A percentile compares a stretch with the other conserved stretches of the same genome.
phyloP scores from a whole-genome alignment of 2,797 vertebrate genomes.

The Hydrolagus colliei region DNA sequence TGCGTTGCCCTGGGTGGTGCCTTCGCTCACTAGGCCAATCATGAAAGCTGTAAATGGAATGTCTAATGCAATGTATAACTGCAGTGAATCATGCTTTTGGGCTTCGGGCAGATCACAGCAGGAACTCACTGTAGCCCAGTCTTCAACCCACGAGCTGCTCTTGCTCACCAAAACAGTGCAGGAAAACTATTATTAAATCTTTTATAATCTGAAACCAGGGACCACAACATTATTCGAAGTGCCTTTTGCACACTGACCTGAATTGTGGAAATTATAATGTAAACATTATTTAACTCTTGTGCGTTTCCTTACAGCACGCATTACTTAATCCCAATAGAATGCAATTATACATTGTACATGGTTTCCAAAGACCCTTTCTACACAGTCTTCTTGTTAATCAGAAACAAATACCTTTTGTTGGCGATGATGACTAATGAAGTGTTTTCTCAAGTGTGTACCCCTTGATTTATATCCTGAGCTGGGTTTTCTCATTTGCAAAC shows the following conservation, averaged over 20 bases:
- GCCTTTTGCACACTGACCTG: not conserved
- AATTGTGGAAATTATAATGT: not conserved
- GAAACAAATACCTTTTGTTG: conserved; percentile 27
- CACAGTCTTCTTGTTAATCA: conserved; percentile 26
- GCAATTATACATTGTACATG: not conserved
- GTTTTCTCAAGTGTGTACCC: conserved; percentile 11
- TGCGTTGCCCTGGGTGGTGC: too few relatives aligned
- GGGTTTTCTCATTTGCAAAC: conserved; percentile 22
- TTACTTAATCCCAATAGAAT: not conserved
- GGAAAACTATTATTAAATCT: not conserved
- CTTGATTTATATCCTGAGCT: conserved; percentile 21
- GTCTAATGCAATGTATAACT: not conserved
- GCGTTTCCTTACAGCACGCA: not conserved
- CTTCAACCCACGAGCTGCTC: not conserved
- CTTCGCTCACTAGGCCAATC: too few relatives aligned
- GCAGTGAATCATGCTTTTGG: not conserved
- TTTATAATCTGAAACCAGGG: not conserved
- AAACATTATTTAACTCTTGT: conserved; percentile 9
- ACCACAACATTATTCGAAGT: not conserved
- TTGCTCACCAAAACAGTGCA: not conserved
- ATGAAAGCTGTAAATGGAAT: not conserved
- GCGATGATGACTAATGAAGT: conserved; percentile 28
- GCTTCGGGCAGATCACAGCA: not conserved
- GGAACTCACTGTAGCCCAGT: not conserved
- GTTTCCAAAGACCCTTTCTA: not conserved